Conservation (phyloP, 2,113 vertebrate genomes). For the Dromaius novaehollandiae region DNA sequence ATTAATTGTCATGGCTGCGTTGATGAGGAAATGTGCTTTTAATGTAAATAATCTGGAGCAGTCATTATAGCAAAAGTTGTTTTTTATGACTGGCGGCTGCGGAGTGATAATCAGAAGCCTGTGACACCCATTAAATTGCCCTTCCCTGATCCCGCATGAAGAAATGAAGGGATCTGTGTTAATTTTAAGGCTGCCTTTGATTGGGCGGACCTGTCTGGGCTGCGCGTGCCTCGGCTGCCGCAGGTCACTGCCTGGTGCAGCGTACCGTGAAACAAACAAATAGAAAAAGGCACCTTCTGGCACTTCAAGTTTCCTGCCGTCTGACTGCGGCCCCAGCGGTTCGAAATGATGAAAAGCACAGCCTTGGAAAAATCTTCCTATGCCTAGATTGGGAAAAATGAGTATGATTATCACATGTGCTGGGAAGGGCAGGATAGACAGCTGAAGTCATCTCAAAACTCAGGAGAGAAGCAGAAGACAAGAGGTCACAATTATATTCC, state of each 20-base stretch:
- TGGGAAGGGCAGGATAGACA: slow-evolving; percentile 88
- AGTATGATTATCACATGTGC: slow-evolving; percentile 91
- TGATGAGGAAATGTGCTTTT: slow-evolving; percentile 49
- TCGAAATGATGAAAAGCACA: slow-evolving; percentile 84
- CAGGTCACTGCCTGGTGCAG: slow-evolving; percentile 97
- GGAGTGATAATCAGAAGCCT: slow-evolving; percentile 70
- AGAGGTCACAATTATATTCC: slow-evolving; percentile 97
- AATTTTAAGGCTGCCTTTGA: slow-evolving; percentile 94
- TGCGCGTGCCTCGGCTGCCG: slow-evolving; percentile 85
- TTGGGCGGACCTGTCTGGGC: slow-evolving; percentile 91
- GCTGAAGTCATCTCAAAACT: slow-evolving; percentile 93
- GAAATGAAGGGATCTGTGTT: slow-evolving; percentile 92
- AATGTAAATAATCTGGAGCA: slow-evolving; percentile 47
- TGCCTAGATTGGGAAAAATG: slow-evolving; percentile 91
- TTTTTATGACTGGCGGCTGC: slow-evolving; percentile 60
- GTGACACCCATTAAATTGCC: slow-evolving; percentile 82
- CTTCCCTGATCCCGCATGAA: slow-evolving; percentile 80
- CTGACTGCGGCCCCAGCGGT: slow-evolving; percentile 81
- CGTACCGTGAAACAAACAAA: slow-evolving; percentile 99
- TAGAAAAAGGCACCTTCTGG: slow-evolving; percentile 98
- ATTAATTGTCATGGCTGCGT: slow-evolving; percentile 49
- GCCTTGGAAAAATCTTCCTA: slow-evolving; percentile 83
- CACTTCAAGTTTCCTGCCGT: slow-evolving; percentile 89
- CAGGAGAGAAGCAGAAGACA: slow-evolving; percentile 91
- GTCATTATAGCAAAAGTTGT: slow-evolving; percentile 66